phyloP scores from a whole-genome alignment of 2,797 vertebrate genomes.

The Sebastes vulpes region DNA sequence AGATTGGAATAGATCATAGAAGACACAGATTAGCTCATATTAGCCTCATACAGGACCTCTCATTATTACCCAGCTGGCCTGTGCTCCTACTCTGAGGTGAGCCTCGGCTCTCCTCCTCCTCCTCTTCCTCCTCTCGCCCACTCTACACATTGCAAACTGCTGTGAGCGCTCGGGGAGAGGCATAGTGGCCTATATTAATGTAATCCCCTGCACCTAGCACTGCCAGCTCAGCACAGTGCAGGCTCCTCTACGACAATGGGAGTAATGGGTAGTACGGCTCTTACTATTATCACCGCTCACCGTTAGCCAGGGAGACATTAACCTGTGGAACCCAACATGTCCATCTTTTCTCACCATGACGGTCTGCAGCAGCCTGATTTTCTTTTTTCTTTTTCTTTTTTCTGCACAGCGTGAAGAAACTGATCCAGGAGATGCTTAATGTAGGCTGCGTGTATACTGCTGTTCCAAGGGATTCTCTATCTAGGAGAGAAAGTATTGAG shows the following conservation, averaged over 20 bases:
- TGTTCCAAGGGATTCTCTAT: conserved; percentile 33
- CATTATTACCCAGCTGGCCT: conserved; percentile 65
- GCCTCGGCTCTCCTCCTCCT: background rate
- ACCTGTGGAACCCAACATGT: conserved; percentile 71
- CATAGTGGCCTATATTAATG: conserved; percentile 69
- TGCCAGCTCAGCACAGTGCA: conserved; percentile 75
- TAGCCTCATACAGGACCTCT: conserved; percentile 66
- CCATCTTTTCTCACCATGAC: conserved; percentile 56
- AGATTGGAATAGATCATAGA: conserved; percentile 73
- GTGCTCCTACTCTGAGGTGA: conserved; percentile 37
- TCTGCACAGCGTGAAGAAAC: conserved; percentile 32
- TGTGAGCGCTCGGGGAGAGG: conserved; percentile 51
- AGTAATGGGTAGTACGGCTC: conserved; percentile 66
- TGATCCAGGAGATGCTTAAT: conserved; percentile 38
- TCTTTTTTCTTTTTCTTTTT: background rate
- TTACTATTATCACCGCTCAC: conserved; percentile 67
- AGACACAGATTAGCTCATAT: conserved; percentile 72
- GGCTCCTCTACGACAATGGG: conserved; percentile 66
- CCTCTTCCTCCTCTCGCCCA: conserved; percentile 5
- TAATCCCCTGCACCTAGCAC: conserved; percentile 69
- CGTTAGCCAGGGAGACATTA: conserved; percentile 69
- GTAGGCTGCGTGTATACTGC: conserved; percentile 18
- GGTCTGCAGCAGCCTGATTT: conserved; percentile 28
- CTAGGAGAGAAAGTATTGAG: background rate
- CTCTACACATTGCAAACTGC: conserved; percentile 57